phyloP scores from a whole-genome alignment of 1,140 invertebrate species.

The Idris sp. region DNA sequence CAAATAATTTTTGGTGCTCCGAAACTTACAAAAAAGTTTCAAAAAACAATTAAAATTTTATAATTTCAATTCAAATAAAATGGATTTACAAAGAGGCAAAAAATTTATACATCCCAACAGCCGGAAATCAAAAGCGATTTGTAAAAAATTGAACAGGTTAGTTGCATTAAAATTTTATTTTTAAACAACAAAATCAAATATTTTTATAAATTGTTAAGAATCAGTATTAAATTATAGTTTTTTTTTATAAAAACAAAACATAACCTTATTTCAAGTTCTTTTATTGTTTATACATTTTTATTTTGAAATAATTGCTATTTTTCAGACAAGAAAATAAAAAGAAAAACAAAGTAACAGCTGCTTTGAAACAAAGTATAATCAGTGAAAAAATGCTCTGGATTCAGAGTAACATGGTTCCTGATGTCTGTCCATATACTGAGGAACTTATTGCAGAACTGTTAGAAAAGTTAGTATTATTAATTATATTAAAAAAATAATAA shows the following conservation, averaged over 20 bases:
- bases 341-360: constrained; percentile 81
- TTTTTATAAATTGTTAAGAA: too few species aligned
- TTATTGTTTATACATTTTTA: background rate
- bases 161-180: constrained; percentile 43
- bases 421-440: constrained; percentile 78
- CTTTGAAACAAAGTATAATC: constrained; percentile 84
- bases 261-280: too few species aligned
- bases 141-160: constrained; percentile 83
- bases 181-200: too few species aligned
- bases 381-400: constrained; percentile 87
- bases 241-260: too few species aligned
- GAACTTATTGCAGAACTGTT: constrained; percentile 81
- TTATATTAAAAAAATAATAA: too few species aligned
- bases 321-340: constrained; percentile 81
- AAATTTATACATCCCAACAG: constrained; percentile 84
- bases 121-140: constrained; percentile 84
- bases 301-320: constrained; percentile 10
- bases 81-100: constrained; percentile 79
- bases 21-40: too few species aligned
- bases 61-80: constrained; percentile 69
- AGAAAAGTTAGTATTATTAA: constrained; percentile 79
- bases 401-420: constrained; percentile 80
- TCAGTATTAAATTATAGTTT: too few species aligned
- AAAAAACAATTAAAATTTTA: too few species aligned
- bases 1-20: too few species aligned